Conservation (phyloP, 2,797 vertebrate species). For the Sitta carolinensis region DNA sequence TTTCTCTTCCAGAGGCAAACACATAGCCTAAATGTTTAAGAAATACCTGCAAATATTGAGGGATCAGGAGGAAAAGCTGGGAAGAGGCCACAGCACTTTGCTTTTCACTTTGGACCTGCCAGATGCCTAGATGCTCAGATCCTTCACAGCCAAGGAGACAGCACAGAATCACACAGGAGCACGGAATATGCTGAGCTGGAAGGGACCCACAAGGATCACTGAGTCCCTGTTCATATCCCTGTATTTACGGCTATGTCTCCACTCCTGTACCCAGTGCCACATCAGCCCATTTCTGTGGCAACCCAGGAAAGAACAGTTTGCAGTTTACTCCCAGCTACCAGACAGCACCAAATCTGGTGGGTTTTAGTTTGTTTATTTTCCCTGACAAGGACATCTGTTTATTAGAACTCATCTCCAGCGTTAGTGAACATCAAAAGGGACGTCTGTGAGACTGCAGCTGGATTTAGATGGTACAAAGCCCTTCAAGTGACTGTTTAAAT, state of each 20-base stretch:
- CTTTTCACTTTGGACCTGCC: neutral
- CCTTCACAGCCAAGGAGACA: neutral
- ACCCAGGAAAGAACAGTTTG: neutral
- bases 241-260: neutral
- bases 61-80: neutral
- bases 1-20: neutral
- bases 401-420: slow-evolving; percentile 30
- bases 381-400: slow-evolving; percentile 55
- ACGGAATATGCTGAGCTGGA: neutral
- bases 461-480: slow-evolving; percentile 30
- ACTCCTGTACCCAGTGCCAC: neutral
- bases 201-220: neutral
- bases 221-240: neutral
- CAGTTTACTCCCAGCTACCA: neutral
- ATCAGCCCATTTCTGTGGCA: neutral
- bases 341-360: neutral
- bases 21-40: neutral
- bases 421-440: slow-evolving; percentile 49
- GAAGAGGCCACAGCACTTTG: neutral
- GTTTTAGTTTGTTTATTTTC: slow-evolving; percentile 30
- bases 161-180: neutral
- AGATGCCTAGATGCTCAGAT: neutral
- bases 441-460: slow-evolving; percentile 26
- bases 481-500: slow-evolving; percentile 2
- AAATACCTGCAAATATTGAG: neutral